Evolutionary conservation across 2,113 vertebrate genomes (phyloP), one percentile per base, ranked within the genome.

Genomic region (Charina bottae): DNA sequence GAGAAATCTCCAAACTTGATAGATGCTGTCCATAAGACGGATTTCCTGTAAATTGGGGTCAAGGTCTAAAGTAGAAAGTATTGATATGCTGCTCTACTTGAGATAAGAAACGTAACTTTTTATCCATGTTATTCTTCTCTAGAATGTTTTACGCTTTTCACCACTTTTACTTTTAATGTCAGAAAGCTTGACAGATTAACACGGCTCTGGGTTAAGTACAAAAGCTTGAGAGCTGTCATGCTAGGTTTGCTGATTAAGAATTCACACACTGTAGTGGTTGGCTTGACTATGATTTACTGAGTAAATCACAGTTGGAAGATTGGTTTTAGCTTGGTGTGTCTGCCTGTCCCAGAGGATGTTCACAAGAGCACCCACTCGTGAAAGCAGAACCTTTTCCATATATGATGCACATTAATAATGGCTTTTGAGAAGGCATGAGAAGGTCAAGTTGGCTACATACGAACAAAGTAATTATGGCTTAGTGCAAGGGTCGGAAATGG

Each of bases 21-120:
- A 54, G 28, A 84, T 11, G 21, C 87, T 92, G 91, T 37, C 68
- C 46, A 6, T 7, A 21, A 78, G 19, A 64, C 46, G 56, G 58
- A 89, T 89, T 92, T 92, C 91, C 91, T 92, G 87, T 19, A 89
- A 85, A 33, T 28, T 11, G 37, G 12, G 6, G 5, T 83, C 33
- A 49, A 15, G 13, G 8, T 53, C 87, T 33, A 7, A 11, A 15
- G 87, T 28, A 84, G 46, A 84, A 62, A 84, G 19, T 46, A 83
- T 26, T 42, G 72, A 59, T 10, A 19, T n/a, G 49, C 19, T 53
- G 42, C 72, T 33, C 42, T 11, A 4, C 55, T 42, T 49, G 56
- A 19, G 90, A 58, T 46, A 58, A 8, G 7, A 55, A 23, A 85
- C 1, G 0, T 56, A 55, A 23, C 5, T 11, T 12, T 42, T 64